These are phyloP conservation scores for Caenorhabditis plicata DNA, from an alignment of 2,888 invertebrate species.

Conservation along the genomic window DNA sequence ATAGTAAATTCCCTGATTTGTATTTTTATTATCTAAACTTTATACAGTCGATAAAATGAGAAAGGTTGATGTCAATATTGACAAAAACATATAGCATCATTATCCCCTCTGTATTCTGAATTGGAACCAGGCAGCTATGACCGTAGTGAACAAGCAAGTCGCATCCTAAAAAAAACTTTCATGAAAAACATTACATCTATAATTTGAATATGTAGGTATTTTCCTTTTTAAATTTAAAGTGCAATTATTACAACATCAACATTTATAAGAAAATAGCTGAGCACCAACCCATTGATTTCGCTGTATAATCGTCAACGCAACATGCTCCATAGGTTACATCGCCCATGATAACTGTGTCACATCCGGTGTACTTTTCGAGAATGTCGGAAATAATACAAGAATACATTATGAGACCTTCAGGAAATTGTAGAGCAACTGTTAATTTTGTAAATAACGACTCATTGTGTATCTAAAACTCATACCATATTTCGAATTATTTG, in stretches of 20 bases:
- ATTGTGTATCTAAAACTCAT: too few species aligned
- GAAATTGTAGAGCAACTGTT: conserved; percentile 88
- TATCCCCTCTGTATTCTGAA: conserved; percentile 72
- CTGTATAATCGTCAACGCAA: conserved; percentile 94
- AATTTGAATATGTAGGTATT: too few species aligned
- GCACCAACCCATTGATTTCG: conserved; percentile 78
- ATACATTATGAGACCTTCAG: conserved; percentile 89
- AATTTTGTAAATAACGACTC: conserved; percentile 13
- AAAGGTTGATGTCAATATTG: conserved; percentile 90
- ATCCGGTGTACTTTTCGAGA: conserved; percentile 72
- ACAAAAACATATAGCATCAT: conserved; percentile 96
- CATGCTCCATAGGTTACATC: conserved; percentile 99
- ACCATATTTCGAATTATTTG: conserved; percentile 77
- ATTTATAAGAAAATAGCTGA: too few species aligned
- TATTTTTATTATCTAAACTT: too few species aligned
- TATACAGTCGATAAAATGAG: conserved; percentile 88
- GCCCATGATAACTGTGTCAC: conserved; percentile 91
- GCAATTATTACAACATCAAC: too few species aligned
- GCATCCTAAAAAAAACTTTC: conserved; percentile 56
- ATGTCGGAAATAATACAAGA: conserved; percentile 90
- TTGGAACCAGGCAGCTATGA: conserved; percentile 80
- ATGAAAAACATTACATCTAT: conserved; percentile 1
- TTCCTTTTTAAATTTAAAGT: too few species aligned
- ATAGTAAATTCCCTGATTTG: too few species aligned
- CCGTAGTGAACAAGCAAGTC: conserved; percentile 81